Base-by-base conservation (phyloP, 1,140 invertebrate species). In the Pseudomyrmex flavicornis region DNA sequence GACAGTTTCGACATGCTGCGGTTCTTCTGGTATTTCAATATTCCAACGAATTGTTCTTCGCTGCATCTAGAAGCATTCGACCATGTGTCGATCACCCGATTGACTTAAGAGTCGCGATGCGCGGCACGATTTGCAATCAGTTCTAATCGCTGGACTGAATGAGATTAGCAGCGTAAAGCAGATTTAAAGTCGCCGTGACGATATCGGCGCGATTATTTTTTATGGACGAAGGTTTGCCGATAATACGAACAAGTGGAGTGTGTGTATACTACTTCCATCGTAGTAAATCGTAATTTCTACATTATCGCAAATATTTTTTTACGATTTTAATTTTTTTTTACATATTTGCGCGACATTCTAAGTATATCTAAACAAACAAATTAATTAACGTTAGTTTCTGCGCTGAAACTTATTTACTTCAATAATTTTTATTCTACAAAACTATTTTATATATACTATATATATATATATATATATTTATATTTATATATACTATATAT, bases 31-130 rank as follows among this genome's bases (percentile, higher is more conserved):
- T 44, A 95, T 87, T 79, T 95, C 91, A 61, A 95, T 93, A 50
- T 95, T 92, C 95, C 95, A 95, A 73, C 94, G 95, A 86, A 95
- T 92, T 83, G 93, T 95, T 35, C 94, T 90, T 20, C 85, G 72
- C 62, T 89, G 86, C 92, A 92, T 92, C 87, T 91, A 46, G 58
- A 80, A 84, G 7, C 20, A 65, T 13, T 15, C 50, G 17, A 66
- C 22, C 48, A 20, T 54, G 15, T 8, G 20, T 70, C 15, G 54
- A 70, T 58, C 66, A 68, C 68, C 17, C 20, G 20, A 9, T 10
- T 13, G 52, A 58, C 26, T 26, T 79, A 70, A 59, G 20, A 26
- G 48, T 59, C 22, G 22, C 46, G 2, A 76, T 17, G 52, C 54
- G 15, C n/a, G 52, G 20, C 65, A 13, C 54, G 35, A 70, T 70